phyloP scores from a whole-genome alignment of 2,113 vertebrate genomes.

The Zosterops lateralis region DNA sequence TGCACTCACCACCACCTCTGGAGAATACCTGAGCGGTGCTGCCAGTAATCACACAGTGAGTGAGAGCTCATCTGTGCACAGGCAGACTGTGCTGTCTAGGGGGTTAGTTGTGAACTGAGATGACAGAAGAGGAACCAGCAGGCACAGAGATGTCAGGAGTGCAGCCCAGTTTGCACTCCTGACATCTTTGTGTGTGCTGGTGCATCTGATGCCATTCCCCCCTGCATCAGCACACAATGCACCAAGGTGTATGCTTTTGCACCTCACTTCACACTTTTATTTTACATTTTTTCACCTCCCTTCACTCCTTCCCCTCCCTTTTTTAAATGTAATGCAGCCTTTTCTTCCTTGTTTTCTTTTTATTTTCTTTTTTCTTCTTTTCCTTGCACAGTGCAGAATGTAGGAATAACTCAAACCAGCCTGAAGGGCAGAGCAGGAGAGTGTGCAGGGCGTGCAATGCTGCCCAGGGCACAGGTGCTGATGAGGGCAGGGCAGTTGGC shows the following conservation, averaged over 20 bases:
- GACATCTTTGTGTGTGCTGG: rapidly evolving
- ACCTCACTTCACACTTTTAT: neutral
- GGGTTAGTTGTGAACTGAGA: neutral
- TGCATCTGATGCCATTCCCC: neutral
- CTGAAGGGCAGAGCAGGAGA: neutral
- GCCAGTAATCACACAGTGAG: neutral
- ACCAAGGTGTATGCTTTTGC: neutral
- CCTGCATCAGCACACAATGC: rapidly evolving
- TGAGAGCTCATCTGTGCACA: neutral
- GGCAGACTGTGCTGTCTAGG: neutral
- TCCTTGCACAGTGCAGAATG: neutral
- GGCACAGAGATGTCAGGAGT: neutral
- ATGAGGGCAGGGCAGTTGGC: neutral
- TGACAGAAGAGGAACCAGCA: neutral
- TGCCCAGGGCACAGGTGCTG: neutral
- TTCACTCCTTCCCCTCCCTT: neutral
- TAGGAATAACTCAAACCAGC: neutral
- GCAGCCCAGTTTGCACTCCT: neutral
- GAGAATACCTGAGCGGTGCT: neutral
- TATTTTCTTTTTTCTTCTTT: too few relatives aligned
- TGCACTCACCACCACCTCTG: neutral
- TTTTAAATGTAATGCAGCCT: neutral
- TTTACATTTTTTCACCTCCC: neutral
- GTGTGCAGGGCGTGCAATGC: neutral
- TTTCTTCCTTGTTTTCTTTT: neutral